Conservation (phyloP, 2,888 invertebrate genomes). For the Acleris cristana region DNA sequence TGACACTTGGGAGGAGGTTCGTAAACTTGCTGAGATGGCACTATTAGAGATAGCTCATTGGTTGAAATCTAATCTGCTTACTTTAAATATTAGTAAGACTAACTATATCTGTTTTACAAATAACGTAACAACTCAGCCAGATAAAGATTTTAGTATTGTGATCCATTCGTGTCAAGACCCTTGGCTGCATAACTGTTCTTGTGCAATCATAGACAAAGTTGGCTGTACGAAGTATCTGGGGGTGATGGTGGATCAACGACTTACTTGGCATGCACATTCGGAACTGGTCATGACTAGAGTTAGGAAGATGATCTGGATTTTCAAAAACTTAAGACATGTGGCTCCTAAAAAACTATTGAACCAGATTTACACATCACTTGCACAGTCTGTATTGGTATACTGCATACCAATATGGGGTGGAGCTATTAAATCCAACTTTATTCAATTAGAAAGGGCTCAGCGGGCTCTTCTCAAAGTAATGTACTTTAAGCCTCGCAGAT, state of each 20-base stretch:
- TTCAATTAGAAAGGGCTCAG: no score
- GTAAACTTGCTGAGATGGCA: no score
- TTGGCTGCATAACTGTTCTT: not conserved
- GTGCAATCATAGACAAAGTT: not conserved
- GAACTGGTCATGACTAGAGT: not conserved
- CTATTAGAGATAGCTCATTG: no score
- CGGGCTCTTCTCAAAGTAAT: no score
- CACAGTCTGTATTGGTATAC: not conserved
- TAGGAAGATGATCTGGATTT: slow-evolving; percentile 5
- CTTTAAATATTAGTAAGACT: no score
- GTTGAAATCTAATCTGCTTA: no score
- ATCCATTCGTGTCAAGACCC: not conserved
- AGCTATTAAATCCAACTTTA: no score
- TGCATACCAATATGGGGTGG: not conserved
- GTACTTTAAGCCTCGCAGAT: no score
- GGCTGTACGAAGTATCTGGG: not conserved
- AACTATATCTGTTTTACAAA: no score
- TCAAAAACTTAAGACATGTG: not conserved
- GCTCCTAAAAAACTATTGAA: slow-evolving; percentile 1
- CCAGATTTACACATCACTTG: slow-evolving; percentile 7
- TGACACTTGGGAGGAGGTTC: no score
- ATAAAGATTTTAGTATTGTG: not conserved
- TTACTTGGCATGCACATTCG: not conserved
- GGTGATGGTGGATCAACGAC: not conserved
- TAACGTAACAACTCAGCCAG: not conserved